Evolutionary conservation across 2,888 invertebrate species (phyloP), one percentile per base, ranked within the genome.

Genomic region (Himalopsyche anomala): DNA sequence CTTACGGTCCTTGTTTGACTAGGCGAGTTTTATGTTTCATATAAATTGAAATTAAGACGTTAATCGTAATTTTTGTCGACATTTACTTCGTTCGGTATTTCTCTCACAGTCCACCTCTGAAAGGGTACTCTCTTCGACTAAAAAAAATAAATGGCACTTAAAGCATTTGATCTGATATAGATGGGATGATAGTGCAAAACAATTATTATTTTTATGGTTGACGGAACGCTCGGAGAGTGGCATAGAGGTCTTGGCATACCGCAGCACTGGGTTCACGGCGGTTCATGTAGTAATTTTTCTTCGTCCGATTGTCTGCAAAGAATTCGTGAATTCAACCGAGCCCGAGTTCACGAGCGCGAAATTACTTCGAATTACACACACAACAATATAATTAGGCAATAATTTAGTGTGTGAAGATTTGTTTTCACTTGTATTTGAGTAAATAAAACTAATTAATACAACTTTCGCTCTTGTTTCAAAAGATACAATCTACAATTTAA

Each of bases 331-430:
- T 74, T 69, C 9, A 74, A 74, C 38, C 15, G 9, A 36, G 74
- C 36, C 36, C 3, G 74, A 36, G 38, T 74, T 36, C 74, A 36
- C 74, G 74, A 74, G 36, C 36, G 74, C 74, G 28, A 36, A 74
- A 74, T 36, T 74, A 74, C 4, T 74, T 74, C 74, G 38, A 74
- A 74, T 36, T 74, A 36, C 36, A 36, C 74, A 51, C 15, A 74
- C 74, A 74, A 74, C 74, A 38, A 36, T 74, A 74, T 38, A 38
- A 74, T 74, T 74, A 36, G 38, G 74, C 74, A 74, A 74, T 36
- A 74, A 74, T 36, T 28, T 74, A 38, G 28, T 38, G 74, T 74
- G 74, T 74, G 74, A 74, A 74, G 74, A 74, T 36, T 74, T 74
- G 36, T 74, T 74, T 56, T 56, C 56, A 56, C 56, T 56, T 56